Evolutionary conservation across 2,113 vertebrate species (phyloP).

Genomic region (Ursus arctos): DNA sequence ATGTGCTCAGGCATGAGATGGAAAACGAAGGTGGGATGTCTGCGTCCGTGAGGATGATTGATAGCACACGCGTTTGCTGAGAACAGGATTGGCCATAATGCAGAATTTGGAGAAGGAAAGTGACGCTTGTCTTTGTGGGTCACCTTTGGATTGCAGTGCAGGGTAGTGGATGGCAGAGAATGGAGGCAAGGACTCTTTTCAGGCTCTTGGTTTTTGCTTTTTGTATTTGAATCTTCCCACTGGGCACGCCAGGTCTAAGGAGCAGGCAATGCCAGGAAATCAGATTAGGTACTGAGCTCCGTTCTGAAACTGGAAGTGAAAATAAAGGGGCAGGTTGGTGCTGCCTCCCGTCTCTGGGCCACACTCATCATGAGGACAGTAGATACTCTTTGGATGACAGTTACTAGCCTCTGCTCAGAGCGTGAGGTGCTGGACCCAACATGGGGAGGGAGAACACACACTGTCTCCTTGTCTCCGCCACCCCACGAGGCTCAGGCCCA

Average conservation of each 20-base stretch:
- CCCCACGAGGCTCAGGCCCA: background rate
- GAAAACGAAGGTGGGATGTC: background rate
- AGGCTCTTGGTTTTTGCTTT: background rate
- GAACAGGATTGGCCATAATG: background rate
- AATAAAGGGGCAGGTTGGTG: background rate
- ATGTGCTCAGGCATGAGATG: background rate
- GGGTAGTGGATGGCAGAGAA: background rate
- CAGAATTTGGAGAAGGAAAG: background rate
- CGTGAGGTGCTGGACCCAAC: rapidly evolving
- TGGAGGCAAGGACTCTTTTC: background rate
- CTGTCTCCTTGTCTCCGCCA: background rate
- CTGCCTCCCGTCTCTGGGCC: background rate
- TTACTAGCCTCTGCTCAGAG: background rate
- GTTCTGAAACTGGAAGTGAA: background rate
- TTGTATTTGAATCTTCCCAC: background rate
- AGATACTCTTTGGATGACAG: background rate
- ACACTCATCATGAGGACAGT: background rate
- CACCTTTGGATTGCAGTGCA: no score
- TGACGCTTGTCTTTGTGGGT: background rate
- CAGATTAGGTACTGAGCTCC: background rate
- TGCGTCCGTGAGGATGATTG: background rate
- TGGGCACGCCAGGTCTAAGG: background rate
- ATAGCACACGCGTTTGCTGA: background rate
- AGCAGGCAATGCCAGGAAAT: background rate
- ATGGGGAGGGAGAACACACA: background rate